Conservation (phyloP, 1,140 invertebrate species). For the Theocolax elegans region DNA sequence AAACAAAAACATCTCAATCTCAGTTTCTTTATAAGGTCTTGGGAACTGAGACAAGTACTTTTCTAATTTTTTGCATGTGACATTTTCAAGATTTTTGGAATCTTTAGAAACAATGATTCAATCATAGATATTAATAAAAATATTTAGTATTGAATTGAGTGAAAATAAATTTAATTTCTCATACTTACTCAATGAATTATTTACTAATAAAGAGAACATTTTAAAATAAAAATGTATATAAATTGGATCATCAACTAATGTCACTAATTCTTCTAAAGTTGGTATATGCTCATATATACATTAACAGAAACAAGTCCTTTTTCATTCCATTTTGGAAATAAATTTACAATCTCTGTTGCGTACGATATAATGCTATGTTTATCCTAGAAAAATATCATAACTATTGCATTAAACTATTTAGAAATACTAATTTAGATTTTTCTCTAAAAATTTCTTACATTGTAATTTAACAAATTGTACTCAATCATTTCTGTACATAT, state of each 20-base stretch:
- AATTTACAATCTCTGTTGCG: constrained; percentile 49
- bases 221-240: constrained; percentile 37
- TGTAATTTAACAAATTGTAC: constrained; percentile 37
- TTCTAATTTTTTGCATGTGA: constrained; percentile 53
- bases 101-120: constrained; percentile 39
- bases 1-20: constrained; percentile 47
- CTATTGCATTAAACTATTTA: constrained; percentile 12
- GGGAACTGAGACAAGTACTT: constrained; percentile 50
- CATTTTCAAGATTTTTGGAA: constrained; percentile 41
- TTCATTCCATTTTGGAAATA: constrained; percentile 46
- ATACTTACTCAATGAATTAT: constrained; percentile 18
- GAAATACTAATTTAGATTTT: neutral
- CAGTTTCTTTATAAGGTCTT: constrained; percentile 41
- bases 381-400: constrained; percentile 44
- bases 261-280: constrained; percentile 32
- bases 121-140: constrained; percentile 4
- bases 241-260: constrained; percentile 19
- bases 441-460: constrained; percentile 37
- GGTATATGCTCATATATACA: constrained; percentile 5
- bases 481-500: constrained; percentile 51
- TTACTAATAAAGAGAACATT: constrained; percentile 27
- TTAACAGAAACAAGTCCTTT: constrained; percentile 15
- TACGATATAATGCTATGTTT: constrained; percentile 39
- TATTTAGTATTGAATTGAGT: neutral
- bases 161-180: neutral